phyloP scores from a whole-genome alignment of 2,797 vertebrate genomes.

The Rhinatrema bivittatum region DNA sequence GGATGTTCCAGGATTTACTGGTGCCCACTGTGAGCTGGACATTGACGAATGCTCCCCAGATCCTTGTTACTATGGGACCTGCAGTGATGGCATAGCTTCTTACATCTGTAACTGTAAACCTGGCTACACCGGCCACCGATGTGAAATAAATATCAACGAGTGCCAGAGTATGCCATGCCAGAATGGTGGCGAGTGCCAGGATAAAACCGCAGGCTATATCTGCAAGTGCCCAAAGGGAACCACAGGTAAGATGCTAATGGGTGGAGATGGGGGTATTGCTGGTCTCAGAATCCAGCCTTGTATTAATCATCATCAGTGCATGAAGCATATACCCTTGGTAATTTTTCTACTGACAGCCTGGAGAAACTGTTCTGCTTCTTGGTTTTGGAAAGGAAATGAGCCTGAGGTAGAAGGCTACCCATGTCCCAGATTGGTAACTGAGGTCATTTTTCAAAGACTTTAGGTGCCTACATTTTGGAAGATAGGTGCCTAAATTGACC shows the following conservation, averaged over 20 bases:
- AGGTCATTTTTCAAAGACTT: too few relatives aligned
- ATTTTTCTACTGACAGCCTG: too few relatives aligned
- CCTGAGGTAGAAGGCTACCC: too few relatives aligned
- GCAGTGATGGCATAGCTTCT: slow-evolving; percentile 77
- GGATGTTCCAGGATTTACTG: slow-evolving; percentile 68
- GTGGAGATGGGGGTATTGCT: too few relatives aligned
- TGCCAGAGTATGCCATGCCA: slow-evolving; percentile 91
- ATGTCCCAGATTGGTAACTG: too few relatives aligned
- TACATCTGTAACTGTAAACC: slow-evolving; percentile 81
- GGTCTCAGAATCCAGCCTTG: too few relatives aligned
- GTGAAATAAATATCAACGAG: slow-evolving; percentile 91
- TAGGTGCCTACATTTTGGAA: too few relatives aligned
- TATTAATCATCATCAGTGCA: too few relatives aligned
- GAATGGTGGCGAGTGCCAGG: slow-evolving; percentile 86
- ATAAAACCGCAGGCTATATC: slow-evolving; percentile 75
- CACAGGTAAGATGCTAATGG: slow-evolving; percentile 69
- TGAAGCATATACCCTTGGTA: too few relatives aligned
- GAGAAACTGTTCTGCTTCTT: too few relatives aligned
- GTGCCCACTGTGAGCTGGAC: slow-evolving; percentile 78
- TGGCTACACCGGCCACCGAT: slow-evolving; percentile 83
- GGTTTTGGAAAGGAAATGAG: too few relatives aligned
- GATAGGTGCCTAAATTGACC: too few relatives aligned
- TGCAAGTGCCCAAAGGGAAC: slow-evolving; percentile 88
- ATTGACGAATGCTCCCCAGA: slow-evolving; percentile 79
- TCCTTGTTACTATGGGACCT: slow-evolving; percentile 89